Evolutionary conservation across 2,797 vertebrate genomes (phyloP), one percentile per base, ranked within the genome.

Genomic region (Taenioides sp.): DNA sequence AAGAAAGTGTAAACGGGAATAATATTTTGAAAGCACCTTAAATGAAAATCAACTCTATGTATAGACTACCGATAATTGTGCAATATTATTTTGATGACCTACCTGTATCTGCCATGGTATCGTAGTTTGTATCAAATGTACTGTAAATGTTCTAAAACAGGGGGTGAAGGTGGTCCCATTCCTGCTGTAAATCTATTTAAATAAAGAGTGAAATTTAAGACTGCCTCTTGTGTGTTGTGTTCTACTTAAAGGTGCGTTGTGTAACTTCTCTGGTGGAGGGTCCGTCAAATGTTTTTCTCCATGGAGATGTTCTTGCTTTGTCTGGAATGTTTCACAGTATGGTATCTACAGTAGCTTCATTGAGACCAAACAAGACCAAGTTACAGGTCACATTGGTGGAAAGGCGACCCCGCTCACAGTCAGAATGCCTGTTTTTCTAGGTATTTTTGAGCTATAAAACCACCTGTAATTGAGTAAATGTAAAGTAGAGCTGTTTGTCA

Each of bases 131-230:
- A 58, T 55, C 11, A 57, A 57, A 74, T 69, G 59, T 70, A 65
- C 37, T 70, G 59, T 76, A 68, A 34, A 1, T 49, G 58, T 64
- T 23, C 17, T 20, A 18, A 65, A 17, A 20, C 16, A 4, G 16
- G 9, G 65, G 20, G 52, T 28, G 22, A 59, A 71, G 16, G 63
- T 5, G 18, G 43, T 43, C 3, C 5, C 10, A 23, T 52, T 20
- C 10, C 9, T 11, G 12, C 7, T 67, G 17, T 70, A 12, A 73
- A 37, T 75, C 11, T 71, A 47, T 78, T 75, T 40, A 80, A 67
- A 87, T 88, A 87, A 87, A 81, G 23, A 71, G 17, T 69, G 43
- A 67, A 79, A 37, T 54, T 17, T 1, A 60, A 59, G 20, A 37
- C 18, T 66, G 50, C 64, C 3, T 49, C 9, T 1, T 54, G 49